Conservation (phyloP, 1,140 invertebrate species). For the Psilanteris sp. region DNA sequence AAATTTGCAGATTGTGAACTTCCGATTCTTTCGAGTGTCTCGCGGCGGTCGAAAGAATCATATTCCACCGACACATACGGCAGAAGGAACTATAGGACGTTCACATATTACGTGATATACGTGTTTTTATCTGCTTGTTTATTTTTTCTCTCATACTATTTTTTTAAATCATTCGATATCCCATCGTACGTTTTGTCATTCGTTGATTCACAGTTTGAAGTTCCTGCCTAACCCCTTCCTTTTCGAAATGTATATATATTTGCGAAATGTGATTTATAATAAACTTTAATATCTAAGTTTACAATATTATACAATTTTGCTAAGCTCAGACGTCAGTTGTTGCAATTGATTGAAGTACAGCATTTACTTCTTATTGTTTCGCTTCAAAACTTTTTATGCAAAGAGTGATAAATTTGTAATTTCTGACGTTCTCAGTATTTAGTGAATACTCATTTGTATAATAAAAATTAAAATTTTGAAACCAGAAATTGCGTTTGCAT, state of each 20-base stretch:
- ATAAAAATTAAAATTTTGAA: constrained; percentile 38
- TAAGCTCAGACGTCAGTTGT: constrained; percentile 50
- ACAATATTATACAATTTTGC: constrained; percentile 46
- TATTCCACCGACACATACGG: constrained; percentile 32
- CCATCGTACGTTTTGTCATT: constrained; percentile 26
- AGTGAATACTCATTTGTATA: constrained; percentile 49
- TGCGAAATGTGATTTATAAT: constrained; percentile 57
- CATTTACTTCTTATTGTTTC: constrained; percentile 19
- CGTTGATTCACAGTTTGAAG: constrained; percentile 20
- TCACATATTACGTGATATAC: constrained; percentile 47
- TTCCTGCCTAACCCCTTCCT: constrained; percentile 1
- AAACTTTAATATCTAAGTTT: constrained; percentile 47
- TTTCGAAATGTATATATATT: constrained; percentile 48
- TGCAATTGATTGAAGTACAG: constrained; percentile 27
- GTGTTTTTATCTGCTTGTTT: constrained; percentile 5
- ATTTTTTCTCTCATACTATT: constrained; percentile 3
- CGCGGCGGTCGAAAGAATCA: constrained; percentile 39
- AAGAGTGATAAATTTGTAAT: constrained; percentile 42
- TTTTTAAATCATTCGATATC: constrained; percentile 26
- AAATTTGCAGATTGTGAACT: constrained; percentile 56
- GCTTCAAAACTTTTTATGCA: constrained; percentile 27
- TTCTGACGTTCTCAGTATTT: constrained; percentile 55
- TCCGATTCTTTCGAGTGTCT: constrained; percentile 51
- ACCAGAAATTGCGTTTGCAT: constrained; percentile 27
- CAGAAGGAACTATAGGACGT: constrained; percentile 36